Evolutionary conservation across 2,113 vertebrate species (phyloP), one percentile per base, ranked within the genome.

Genomic region (Heliornis fulica): DNA sequence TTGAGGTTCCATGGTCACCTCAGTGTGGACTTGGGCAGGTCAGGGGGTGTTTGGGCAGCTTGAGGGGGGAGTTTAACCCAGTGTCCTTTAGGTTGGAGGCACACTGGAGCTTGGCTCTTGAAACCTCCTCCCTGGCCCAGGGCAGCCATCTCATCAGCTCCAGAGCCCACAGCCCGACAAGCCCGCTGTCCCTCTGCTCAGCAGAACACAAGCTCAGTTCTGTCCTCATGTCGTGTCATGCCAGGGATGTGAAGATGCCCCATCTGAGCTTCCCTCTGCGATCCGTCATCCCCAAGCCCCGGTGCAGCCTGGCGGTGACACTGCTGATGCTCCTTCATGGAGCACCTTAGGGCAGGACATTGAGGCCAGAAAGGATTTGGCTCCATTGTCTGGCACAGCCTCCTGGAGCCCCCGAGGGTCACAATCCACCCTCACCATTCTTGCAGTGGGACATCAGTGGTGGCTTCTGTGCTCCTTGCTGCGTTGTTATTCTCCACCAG

Each of bases 211-310:
- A 28, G 45, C 36, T 2, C 1, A 14, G 31, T 5, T 5, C 38
- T 8, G 4, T 63, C 48, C 29, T n/a, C n/a, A n/a, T n/a, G n/a
- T n/a, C n/a, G n/a, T 23, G 5, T 34, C 1, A 1, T 23, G 14
- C 34, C 14, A 50, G 45, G 61, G 15, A 38, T 7, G 5, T 31
- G 32, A 43, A 51, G 53, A 29, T 51, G n/a, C 32, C 36, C 28
- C 41, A 40, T 23, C 45, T 19, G 38, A 51, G 21, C 29, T 57
- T 65, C 51, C 21, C n/a, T 61, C 23, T 18, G 54, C 5, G 8
- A 6, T 23, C 40, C 4, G 1, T 15, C 32, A 29, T n/a, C 8
- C 11, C 65, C 3, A 19, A n/a, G 46, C 23, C 20, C 46, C 26
- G 12, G 22, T 3, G 1, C n/a, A 41, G 76, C 34, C 17, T 40